Evolutionary conservation across 1,140 invertebrate species (phyloP).

Genomic region (Caenorhabditis remanei): DNA sequence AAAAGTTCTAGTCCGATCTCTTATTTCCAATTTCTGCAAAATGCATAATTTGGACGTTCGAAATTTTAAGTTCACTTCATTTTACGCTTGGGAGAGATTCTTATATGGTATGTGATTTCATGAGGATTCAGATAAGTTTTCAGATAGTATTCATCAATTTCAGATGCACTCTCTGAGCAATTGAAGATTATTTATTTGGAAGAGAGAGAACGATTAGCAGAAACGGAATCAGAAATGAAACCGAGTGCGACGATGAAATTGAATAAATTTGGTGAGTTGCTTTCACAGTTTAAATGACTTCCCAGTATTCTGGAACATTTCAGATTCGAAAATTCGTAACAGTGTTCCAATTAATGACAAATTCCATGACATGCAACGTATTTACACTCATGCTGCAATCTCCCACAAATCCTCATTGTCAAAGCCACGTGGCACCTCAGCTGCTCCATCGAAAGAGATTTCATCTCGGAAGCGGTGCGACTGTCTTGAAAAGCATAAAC

Average conservation of each 20-base stretch:
- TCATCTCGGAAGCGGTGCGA: constrained; percentile 53
- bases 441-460: not conserved
- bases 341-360: constrained; percentile 58
- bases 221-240: not conserved
- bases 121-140: not conserved
- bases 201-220: constrained; percentile 58
- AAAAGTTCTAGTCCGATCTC: constrained; percentile 88
- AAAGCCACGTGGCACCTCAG: not conserved
- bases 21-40: constrained; percentile 86
- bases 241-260: constrained; percentile 41
- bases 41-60: constrained; percentile 84
- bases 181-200: constrained; percentile 73
- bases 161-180: constrained; percentile 74
- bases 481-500: constrained; percentile 58
- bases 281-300: not conserved
- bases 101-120: constrained; percentile 83
- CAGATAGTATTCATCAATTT: not conserved
- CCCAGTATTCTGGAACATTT: not conserved
- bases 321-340: constrained; percentile 38
- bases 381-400: constrained; percentile 50
- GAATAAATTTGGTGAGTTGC: constrained; percentile 46
- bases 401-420: not conserved
- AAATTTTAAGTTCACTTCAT: constrained; percentile 82
- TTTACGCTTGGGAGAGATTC: constrained; percentile 90
- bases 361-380: constrained; percentile 60